phyloP scores from a whole-genome alignment of 2,797 vertebrate genomes.

The Lepus oiostolus region DNA sequence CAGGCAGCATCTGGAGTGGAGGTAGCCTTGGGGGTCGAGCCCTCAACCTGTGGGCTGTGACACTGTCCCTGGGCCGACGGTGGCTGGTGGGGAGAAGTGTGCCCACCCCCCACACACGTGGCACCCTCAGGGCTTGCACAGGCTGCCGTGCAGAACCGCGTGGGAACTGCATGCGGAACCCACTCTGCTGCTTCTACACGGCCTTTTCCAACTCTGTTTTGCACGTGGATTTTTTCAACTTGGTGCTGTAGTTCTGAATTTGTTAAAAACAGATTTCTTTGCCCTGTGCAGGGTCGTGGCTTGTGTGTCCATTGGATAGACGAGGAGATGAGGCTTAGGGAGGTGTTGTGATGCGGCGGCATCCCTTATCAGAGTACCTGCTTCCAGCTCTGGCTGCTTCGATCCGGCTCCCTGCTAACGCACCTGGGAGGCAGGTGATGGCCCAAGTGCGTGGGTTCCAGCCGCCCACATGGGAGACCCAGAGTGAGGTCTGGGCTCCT shows the following conservation, averaged over 20 bases:
- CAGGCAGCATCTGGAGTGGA: background rate
- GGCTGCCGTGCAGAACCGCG: background rate
- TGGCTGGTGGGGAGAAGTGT: background rate
- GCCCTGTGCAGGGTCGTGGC: background rate
- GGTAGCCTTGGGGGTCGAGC: too few relatives aligned
- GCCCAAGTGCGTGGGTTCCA: too few relatives aligned
- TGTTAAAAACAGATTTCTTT: slow-evolving; percentile 30
- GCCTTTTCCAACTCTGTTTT: background rate
- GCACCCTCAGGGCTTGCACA: background rate
- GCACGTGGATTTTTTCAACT: background rate
- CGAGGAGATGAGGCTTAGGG: slow-evolving; percentile 29
- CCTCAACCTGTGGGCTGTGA: background rate
- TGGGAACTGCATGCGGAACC: background rate
- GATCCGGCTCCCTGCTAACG: too few relatives aligned
- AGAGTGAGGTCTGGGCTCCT: too few relatives aligned
- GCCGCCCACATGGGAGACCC: too few relatives aligned
- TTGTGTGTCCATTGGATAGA: slow-evolving; percentile 18
- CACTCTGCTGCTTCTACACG: background rate
- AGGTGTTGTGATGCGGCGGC: background rate
- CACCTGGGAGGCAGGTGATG: too few relatives aligned
- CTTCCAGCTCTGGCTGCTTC: too few relatives aligned
- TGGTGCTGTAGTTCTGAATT: background rate
- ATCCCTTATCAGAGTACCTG: too few relatives aligned
- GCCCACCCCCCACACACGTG: background rate
- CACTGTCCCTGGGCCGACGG: background rate